These are phyloP conservation scores for Idaea biselata DNA, from an alignment of 2,888 invertebrate genomes.

Conservation along the genomic window DNA sequence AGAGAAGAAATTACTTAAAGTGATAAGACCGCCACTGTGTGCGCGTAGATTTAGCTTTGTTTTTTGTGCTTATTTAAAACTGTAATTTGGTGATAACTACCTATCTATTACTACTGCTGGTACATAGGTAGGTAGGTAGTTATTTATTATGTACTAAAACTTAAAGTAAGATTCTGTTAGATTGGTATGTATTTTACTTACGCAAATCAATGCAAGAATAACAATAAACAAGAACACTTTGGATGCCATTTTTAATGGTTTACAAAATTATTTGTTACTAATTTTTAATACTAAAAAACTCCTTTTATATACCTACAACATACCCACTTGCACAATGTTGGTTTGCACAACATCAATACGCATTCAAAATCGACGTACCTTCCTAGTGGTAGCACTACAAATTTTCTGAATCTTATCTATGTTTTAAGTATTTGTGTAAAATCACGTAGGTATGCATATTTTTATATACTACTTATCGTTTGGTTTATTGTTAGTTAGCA, in stretches of 20 bases:
- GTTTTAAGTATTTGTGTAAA: neutral
- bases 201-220: conserved; percentile 22
- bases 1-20: no score
- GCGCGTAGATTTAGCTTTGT: no score
- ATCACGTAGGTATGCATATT: neutral
- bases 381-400: conserved; percentile 10
- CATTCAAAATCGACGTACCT: neutral
- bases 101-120: no score
- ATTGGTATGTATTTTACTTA: conserved; percentile 13
- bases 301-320: conserved; percentile 22
- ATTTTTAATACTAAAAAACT: neutral
- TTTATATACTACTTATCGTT: neutral
- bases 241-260: conserved; percentile 19
- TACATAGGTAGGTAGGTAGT: no score
- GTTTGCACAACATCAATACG: conserved; percentile 13
- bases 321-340: conserved; percentile 17
- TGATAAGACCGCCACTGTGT: no score
- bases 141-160: no score
- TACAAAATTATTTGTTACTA: conserved; percentile 10
- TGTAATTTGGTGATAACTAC: no score
- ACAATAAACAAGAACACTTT: conserved; percentile 24
- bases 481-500: no score
- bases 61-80: no score
- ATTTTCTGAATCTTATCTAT: neutral
- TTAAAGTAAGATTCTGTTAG: no score